phyloP scores from a whole-genome alignment of 2,797 vertebrate genomes.

The Pampus argenteus region DNA sequence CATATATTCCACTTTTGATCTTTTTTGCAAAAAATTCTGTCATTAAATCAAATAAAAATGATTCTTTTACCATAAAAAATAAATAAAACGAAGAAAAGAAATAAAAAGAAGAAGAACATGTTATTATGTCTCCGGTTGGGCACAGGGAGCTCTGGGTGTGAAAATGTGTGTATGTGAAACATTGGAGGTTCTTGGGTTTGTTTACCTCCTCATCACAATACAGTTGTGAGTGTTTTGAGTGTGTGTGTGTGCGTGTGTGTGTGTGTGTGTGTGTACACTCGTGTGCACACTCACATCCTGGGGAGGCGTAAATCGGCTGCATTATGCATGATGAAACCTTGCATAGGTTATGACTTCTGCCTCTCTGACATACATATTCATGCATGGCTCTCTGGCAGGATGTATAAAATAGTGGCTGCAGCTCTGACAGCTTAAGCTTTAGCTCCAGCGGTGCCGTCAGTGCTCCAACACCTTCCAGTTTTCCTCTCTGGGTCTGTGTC shows the following conservation, averaged over 20 bases:
- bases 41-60: constrained; percentile 10
- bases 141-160: constrained; percentile 51
- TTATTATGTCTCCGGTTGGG: constrained; percentile 36
- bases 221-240: constrained; percentile 57
- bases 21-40: constrained; percentile 1
- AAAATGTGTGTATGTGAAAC: constrained; percentile 62
- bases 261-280: constrained; percentile 30
- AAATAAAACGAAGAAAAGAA: constrained; percentile 20
- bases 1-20: constrained; percentile 40
- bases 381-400: constrained; percentile 78
- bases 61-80: constrained; percentile 7
- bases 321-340: constrained; percentile 88
- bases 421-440: constrained; percentile 72
- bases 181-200: constrained; percentile 64
- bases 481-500: constrained; percentile 52
- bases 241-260: constrained; percentile 46
- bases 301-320: constrained; percentile 84
- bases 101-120: constrained; percentile 18
- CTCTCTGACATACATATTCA: constrained; percentile 85
- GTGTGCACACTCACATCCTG: constrained; percentile 73
- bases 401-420: constrained; percentile 81
- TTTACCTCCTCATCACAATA: constrained; percentile 76
- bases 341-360: constrained; percentile 86
- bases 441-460: constrained; percentile 59
- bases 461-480: constrained; percentile 58